phyloP scores from a whole-genome alignment of 2,113 vertebrate genomes.

The Protobothrops flavoviridis region DNA sequence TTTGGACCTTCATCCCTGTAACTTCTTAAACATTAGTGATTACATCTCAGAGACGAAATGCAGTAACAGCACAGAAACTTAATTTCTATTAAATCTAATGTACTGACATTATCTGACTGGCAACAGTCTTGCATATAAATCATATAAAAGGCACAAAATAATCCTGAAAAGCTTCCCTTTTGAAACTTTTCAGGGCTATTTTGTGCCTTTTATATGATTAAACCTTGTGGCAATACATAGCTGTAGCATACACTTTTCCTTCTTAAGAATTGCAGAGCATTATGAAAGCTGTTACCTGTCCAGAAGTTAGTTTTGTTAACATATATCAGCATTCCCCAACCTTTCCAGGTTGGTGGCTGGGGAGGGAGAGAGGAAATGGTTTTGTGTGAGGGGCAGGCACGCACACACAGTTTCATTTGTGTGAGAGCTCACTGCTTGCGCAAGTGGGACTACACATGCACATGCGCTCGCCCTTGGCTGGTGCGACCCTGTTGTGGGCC shows the following conservation, averaged over 20 bases:
- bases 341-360: no score
- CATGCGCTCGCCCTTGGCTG: no score
- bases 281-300: background rate
- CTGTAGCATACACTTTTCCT: background rate
- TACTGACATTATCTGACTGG: background rate
- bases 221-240: background rate
- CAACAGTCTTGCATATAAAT: background rate
- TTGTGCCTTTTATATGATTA: background rate
- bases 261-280: background rate
- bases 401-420: no score
- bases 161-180: background rate
- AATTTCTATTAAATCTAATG: background rate
- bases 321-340: no score
- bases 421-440: no score
- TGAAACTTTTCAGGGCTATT: background rate
- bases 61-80: background rate
- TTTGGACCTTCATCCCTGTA: background rate
- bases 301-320: background rate
- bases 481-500: no score
- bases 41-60: background rate
- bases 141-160: background rate
- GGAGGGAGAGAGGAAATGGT: no score
- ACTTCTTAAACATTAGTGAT: background rate
- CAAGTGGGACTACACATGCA: no score
- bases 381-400: no score